A percentile compares a stretch with the other conserved stretches of the same genome.
Conservation (phyloP, 2,797 vertebrate species). For the Lepilemur septentrionalis region DNA sequence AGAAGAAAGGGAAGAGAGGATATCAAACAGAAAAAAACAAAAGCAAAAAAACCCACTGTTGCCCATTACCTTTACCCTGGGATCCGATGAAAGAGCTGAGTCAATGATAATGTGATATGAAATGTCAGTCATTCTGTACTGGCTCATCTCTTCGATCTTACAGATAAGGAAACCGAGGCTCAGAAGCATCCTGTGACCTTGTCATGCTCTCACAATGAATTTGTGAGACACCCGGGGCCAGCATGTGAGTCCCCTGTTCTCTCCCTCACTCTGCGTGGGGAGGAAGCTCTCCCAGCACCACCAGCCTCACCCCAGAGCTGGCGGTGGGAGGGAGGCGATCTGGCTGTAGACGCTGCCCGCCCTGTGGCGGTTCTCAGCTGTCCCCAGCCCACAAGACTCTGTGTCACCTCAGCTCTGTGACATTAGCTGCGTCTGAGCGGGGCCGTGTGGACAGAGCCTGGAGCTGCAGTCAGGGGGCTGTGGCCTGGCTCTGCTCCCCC, state of each 20-base stretch:
- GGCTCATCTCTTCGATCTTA: not conserved
- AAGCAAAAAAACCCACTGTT: not conserved
- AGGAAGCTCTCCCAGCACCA: not conserved
- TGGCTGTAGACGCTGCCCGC: not conserved
- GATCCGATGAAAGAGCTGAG: not conserved
- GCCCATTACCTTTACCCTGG: not conserved
- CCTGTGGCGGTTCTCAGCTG: not conserved
- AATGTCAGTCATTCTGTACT: not conserved
- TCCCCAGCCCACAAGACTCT: not conserved
- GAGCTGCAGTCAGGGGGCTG: not conserved
- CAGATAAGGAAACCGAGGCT: not conserved
- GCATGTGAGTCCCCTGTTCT: not conserved
- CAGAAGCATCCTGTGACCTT: not conserved
- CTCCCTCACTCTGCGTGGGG: fast-evolving
- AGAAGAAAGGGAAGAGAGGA: not conserved
- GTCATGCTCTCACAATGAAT: not conserved
- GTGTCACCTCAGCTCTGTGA: not conserved
- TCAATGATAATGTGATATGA: not conserved
- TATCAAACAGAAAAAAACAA: not conserved
- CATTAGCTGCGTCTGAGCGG: not conserved
- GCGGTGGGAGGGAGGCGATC: not conserved
- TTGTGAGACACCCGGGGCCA: not conserved
- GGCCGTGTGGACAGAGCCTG: not conserved
- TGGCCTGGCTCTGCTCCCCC: not conserved
- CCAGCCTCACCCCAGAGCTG: not conserved